Evolutionary conservation across 1,140 invertebrate species (phyloP).

Genomic region (Drosophila gunungcola): DNA sequence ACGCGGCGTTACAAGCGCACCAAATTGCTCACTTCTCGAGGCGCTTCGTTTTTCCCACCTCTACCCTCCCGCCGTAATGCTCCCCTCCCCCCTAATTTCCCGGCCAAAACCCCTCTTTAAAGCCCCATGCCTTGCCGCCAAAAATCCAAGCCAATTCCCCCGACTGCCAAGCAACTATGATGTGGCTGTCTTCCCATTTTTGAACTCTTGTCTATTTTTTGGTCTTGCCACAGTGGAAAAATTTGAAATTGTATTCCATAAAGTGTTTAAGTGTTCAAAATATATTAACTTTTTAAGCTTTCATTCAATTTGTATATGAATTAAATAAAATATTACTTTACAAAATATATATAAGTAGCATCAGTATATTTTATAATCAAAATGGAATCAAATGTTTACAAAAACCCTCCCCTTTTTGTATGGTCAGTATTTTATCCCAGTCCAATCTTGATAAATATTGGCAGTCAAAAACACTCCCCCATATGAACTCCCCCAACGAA

Average conservation of each 20-base stretch:
- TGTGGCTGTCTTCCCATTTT: slow-evolving; percentile 44
- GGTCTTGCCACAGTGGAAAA: slow-evolving; percentile 34
- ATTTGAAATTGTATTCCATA: neutral
- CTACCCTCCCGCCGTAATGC: neutral
- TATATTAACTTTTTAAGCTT: too few relatives aligned
- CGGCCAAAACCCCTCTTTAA: neutral
- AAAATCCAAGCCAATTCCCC: slow-evolving; percentile 73
- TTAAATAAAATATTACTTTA: too few relatives aligned
- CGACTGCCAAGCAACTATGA: slow-evolving; percentile 54
- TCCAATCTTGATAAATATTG: slow-evolving; percentile 1
- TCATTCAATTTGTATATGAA: too few relatives aligned
- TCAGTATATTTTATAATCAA: neutral
- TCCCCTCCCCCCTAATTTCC: neutral
- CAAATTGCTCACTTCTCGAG: slow-evolving; percentile 59
- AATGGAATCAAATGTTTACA: neutral
- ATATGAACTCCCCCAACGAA: neutral
- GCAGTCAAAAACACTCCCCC: slow-evolving; percentile 10
- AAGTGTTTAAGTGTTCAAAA: neutral
- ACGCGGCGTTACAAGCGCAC: slow-evolving; percentile 67
- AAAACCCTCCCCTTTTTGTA: neutral
- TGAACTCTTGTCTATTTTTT: slow-evolving; percentile 39
- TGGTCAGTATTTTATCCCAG: slow-evolving; percentile 1
- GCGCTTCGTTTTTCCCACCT: slow-evolving; percentile 6
- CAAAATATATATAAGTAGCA: too few relatives aligned
- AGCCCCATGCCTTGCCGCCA: slow-evolving; percentile 14